These are phyloP conservation scores for Geophilus truncorum DNA, from an alignment of 2,888 invertebrate species.

Conservation along the genomic window DNA sequence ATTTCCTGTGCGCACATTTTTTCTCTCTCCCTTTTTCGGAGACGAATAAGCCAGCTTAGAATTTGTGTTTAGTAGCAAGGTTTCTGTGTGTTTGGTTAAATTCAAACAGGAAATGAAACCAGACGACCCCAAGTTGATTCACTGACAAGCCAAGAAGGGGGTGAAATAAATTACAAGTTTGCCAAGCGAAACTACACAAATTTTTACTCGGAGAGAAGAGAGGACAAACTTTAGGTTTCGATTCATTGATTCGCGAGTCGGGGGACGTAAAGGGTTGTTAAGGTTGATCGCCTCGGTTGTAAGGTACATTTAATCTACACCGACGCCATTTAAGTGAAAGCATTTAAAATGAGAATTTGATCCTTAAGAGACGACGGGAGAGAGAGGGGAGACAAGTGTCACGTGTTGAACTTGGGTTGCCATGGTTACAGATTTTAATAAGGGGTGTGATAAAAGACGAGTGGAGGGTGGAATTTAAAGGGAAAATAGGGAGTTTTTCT, in stretches of 20 bases:
- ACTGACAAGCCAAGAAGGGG: background rate
- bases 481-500: too few relatives aligned
- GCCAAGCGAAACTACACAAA: background rate
- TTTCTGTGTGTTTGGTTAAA: background rate
- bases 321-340: constrained; percentile 31
- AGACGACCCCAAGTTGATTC: background rate
- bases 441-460: background rate
- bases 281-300: constrained; percentile 4
- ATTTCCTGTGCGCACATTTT: background rate
- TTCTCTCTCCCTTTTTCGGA: background rate
- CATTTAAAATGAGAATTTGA: constrained; percentile 33
- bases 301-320: constrained; percentile 31
- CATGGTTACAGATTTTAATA: background rate
- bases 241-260: background rate
- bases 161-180: background rate
- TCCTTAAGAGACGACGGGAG: background rate
- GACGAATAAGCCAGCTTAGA: background rate
- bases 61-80: background rate
- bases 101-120: background rate
- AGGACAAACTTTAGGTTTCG: background rate
- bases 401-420: background rate
- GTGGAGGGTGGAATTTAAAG: too few relatives aligned
- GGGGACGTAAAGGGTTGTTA: background rate
- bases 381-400: background rate
- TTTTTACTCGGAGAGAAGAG: background rate